Percentiles rank a stretch among this genome's conserved stretches.
phyloP scores from a whole-genome alignment of 2,113 vertebrate genomes.

The Semicossyphus pulcher region DNA sequence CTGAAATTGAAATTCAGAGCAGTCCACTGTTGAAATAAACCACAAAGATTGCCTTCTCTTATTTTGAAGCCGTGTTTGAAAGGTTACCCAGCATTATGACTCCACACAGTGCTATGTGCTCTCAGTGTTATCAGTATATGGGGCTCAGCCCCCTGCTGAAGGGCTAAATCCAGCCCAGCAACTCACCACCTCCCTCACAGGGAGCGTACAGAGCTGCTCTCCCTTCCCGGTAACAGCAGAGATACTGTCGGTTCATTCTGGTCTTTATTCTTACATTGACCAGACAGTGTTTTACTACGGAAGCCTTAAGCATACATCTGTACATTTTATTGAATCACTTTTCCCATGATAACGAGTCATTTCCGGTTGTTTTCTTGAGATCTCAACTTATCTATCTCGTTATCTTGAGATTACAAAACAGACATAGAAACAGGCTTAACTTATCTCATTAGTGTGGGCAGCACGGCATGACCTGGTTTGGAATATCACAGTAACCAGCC shows the following conservation, averaged over 20 bases:
- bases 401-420: no score
- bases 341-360: no score
- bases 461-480: no score
- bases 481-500: no score
- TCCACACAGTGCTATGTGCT: slow-evolving; percentile 11
- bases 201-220: slow-evolving; percentile 27
- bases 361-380: no score
- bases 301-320: not conserved
- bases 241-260: slow-evolving; percentile 4
- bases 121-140: slow-evolving; percentile 57
- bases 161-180: slow-evolving; percentile 80
- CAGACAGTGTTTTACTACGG: not conserved
- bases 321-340: no score
- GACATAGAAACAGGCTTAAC: no score
- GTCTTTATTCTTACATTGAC: not conserved
- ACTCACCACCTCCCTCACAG: slow-evolving; percentile 61
- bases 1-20: slow-evolving; percentile 1
- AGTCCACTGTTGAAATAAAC: not conserved
- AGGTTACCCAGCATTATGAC: slow-evolving; percentile 33
- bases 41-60: not conserved
- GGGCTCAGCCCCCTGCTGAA: slow-evolving; percentile 62
- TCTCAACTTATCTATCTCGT: no score
- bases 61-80: slow-evolving; percentile 24
- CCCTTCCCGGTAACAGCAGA: slow-evolving; percentile 37
- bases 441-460: no score